Base-by-base conservation (phyloP, 2,888 invertebrate genomes). In the Drosophila putrida region DNA sequence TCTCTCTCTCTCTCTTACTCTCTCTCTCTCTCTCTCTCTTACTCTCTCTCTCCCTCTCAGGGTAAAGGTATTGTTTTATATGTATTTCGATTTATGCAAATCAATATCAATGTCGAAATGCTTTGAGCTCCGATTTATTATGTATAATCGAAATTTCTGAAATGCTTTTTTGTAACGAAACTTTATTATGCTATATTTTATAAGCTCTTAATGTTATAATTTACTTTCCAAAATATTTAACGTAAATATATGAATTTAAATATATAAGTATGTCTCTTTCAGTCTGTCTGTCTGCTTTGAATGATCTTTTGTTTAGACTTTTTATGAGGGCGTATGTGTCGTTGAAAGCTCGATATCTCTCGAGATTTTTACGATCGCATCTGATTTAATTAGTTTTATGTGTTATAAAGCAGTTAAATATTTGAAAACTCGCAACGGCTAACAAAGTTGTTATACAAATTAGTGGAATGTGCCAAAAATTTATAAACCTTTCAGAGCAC, bases 361-460 rank as follows among this genome's bases (percentile, higher is more conserved):
- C 27, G 43, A 9, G 5, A 20, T 44, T 72, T 82, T 82, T 75
- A 83, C 70, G 80, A 82, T 62, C 80, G 66, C 47, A 57, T 49
- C 80, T 75, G 82, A 85, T 88, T 88, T 83, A 83, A 83, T 85
- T 83, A 82, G 65, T 77, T 88, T 88, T 75, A 85, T 85, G 75
- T 46, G 60, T 53, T 49, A 59, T 67, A 55, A 46, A 41, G 57
- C 66, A 53, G 15, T 85, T 46, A 54, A 55, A 55, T 33, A 39
- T 36, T 33, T 54, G 44, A 55, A 61, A 50, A 63, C 36, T 31
- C 38, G 47, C 43, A 38, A 11, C 20, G n/a, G 25, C 57, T 39
- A 59, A 51, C 78, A 73, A 64, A 53, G 63, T 61, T 68, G 79
- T 82, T 85, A 74, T 46, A 71, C 65, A 76, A 85, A 82, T 79